phyloP scores from a whole-genome alignment of 2,113 vertebrate genomes.

The Calidris pugnax region DNA sequence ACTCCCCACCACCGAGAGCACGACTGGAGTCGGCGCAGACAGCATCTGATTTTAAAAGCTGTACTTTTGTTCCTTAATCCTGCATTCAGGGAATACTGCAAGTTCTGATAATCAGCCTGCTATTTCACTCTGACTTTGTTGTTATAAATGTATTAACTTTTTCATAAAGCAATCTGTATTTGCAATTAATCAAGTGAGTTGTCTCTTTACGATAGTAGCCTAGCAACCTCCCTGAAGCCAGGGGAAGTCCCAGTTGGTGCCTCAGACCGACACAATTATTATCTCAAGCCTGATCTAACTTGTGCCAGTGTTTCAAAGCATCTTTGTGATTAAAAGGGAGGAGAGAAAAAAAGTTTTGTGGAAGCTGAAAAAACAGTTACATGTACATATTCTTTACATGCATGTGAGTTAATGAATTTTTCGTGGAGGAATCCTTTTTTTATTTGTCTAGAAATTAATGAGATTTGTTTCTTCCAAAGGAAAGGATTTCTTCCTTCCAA shows the following conservation, averaged over 20 bases:
- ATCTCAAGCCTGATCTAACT: conserved; percentile 62
- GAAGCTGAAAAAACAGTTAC: background rate
- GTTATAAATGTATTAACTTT: conserved; percentile 71
- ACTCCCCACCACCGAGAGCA: background rate
- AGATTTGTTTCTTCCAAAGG: background rate
- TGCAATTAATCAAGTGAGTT: conserved; percentile 78
- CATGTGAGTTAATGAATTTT: background rate
- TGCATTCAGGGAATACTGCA: conserved; percentile 58
- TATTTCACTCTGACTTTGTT: conserved; percentile 55
- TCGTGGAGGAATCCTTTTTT: background rate
- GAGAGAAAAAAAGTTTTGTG: background rate
- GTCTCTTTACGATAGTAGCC: conserved; percentile 76
- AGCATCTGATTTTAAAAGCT: conserved; percentile 46
- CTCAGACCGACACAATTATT: conserved; percentile 47
- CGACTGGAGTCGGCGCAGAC: background rate
- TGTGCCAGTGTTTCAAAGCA: conserved; percentile 48
- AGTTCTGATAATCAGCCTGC: conserved; percentile 69
- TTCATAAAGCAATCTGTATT: conserved; percentile 66
- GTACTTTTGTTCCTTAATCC: conserved; percentile 40
- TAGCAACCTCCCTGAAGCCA: conserved; percentile 71
- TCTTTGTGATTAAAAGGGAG: conserved; percentile 34
- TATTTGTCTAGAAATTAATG: background rate
- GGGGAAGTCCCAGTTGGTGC: conserved; percentile 60
- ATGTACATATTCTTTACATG: background rate
- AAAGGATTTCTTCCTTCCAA: background rate